Percentiles rank a stretch among this genome's conserved stretches.
phyloP scores from a whole-genome alignment of 2,888 invertebrate species.

The Pyrocoelia pectoralis region DNA sequence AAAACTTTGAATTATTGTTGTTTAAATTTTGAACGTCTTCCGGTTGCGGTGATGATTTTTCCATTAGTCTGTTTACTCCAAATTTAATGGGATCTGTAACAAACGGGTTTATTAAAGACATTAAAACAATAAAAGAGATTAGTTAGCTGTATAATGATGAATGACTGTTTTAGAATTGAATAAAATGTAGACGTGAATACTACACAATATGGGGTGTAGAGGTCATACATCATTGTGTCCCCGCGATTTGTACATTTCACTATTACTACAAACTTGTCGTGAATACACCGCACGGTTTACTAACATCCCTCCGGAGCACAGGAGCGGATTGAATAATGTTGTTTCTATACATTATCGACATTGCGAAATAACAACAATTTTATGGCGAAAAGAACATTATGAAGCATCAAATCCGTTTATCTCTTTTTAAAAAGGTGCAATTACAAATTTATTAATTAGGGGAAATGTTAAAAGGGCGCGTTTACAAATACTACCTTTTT shows the following conservation, averaged over 20 bases:
- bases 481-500: no score
- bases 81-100: constrained; percentile 84
- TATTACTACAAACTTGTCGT: constrained; percentile 43
- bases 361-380: no score
- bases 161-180: constrained; percentile 33
- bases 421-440: no score
- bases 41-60: constrained; percentile 66
- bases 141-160: constrained; percentile 33
- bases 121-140: constrained; percentile 26
- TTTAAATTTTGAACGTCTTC: constrained; percentile 67
- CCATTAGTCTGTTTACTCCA: constrained; percentile 82
- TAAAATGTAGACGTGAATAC: constrained; percentile 37
- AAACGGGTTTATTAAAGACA: constrained; percentile 23
- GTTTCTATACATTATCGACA: not conserved
- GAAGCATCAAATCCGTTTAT: no score
- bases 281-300: constrained; percentile 37
- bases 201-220: constrained; percentile 36
- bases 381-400: no score
- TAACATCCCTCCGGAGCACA: constrained; percentile 32
- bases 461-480: no score
- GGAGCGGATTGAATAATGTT: constrained; percentile 9
- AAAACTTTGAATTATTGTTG: constrained; percentile 60
- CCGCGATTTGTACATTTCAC: constrained; percentile 46
- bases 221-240: constrained; percentile 42
- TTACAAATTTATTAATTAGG: no score